Evolutionary conservation across 2,797 vertebrate genomes (phyloP), one percentile per base, ranked within the genome.

Genomic region (Chiroxiphia lanceolata): DNA sequence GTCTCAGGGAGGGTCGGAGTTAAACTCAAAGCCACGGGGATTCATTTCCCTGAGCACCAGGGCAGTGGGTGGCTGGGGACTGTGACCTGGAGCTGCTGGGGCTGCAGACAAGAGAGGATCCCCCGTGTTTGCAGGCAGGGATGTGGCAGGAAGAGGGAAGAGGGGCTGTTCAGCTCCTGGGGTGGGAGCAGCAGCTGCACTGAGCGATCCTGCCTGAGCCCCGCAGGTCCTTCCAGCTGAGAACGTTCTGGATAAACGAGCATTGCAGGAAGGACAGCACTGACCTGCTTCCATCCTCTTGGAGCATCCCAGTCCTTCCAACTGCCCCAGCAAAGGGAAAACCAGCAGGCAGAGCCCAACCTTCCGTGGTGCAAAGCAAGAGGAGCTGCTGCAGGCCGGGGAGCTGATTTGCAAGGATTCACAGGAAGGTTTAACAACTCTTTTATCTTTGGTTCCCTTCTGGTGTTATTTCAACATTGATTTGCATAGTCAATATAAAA

Each of bases 361-460:
- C 38, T 60, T 25, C 38, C 47, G 1, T 4, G 8, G 56, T 21
- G 83, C 40, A 11, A 29, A 63, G 72, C 70, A 6, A 10, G 9
- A 36, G 83, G 75, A 21, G 83, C 60, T 44, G 59, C 87, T 19
- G 47, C 75, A 89, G 81, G 67, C 82, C 31, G 4, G 36, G 88
- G 10, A 56, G 75, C 81, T 54, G 74, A 86, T 91, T 57, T 81
- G 76, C 80, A 93, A 88, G 61, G 42, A 38, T 53, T 57, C 83
- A 33, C 54, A 25, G 11, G 65, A 59, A 82, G 76, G 69, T 87
- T 96, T 93, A 93, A 76, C 12, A 4, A 59, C 69, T 74, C 83
- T 64, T 91, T 95, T 94, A 95, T 95, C 89, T 93, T 83, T 80
- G 67, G 53, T 80, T 95, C 75, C 93, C 82, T 92, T 95, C 89